Evolutionary conservation across 2,888 invertebrate genomes (phyloP).

Genomic region (Emmelina monodactyla): DNA sequence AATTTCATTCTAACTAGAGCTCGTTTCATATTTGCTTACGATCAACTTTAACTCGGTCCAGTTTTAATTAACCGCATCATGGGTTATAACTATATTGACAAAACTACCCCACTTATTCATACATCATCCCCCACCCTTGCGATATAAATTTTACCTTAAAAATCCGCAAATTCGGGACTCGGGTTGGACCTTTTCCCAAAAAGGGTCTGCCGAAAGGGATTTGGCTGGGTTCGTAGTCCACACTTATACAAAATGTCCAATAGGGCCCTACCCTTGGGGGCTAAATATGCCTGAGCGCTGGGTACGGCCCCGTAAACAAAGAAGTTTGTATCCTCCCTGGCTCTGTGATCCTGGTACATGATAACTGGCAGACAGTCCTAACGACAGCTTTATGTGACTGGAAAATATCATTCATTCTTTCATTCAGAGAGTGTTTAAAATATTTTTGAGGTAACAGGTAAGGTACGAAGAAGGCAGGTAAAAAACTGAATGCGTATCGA

Average conservation of each 20-base stretch:
- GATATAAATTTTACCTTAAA: constrained; percentile 64
- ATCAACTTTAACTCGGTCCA: too few relatives aligned
- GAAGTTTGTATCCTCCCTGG: constrained; percentile 52
- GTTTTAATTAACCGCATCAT: too few relatives aligned
- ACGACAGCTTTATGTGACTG: constrained; percentile 9
- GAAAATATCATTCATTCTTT: too few relatives aligned
- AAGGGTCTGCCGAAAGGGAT: constrained; percentile 62
- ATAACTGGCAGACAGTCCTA: too few relatives aligned
- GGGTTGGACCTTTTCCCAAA: constrained; percentile 47
- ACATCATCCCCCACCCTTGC: constrained; percentile 2
- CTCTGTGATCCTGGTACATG: constrained; percentile 32
- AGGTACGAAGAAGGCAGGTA: too few relatives aligned
- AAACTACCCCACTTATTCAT: neutral
- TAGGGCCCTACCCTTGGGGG: constrained; percentile 47
- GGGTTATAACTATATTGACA: constrained; percentile 3
- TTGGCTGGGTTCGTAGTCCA: constrained; percentile 59
- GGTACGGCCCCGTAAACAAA: constrained; percentile 42
- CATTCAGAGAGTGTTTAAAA: too few relatives aligned
- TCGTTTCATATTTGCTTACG: too few relatives aligned
- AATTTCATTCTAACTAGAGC: too few relatives aligned
- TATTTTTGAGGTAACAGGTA: too few relatives aligned
- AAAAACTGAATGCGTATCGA: too few relatives aligned
- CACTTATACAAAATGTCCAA: constrained; percentile 67
- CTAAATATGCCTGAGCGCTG: constrained; percentile 42
- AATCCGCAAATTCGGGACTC: constrained; percentile 59